Percentiles rank a stretch among this genome's conserved stretches.
Evolutionary conservation across 2,888 invertebrate species (phyloP).

Genomic region (Scaptomyza tumidula): DNA sequence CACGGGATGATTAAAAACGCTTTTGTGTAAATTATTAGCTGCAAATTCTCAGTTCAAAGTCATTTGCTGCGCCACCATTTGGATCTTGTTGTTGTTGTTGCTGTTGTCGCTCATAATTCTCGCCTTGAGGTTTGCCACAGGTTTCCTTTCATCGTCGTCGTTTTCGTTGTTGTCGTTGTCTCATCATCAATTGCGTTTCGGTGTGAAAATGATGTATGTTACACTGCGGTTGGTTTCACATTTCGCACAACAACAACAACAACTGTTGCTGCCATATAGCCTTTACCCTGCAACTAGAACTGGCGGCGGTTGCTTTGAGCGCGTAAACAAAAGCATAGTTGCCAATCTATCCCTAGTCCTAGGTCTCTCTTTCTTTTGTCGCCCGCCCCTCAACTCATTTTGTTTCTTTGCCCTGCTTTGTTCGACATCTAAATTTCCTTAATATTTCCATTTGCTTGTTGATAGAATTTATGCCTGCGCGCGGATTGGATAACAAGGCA

Average conservation of each 20-base stretch:
- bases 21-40: constrained; percentile 81
- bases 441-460: constrained; percentile 76
- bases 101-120: constrained; percentile 74
- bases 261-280: background rate
- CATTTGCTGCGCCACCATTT: constrained; percentile 58
- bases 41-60: constrained; percentile 75
- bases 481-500: constrained; percentile 47
- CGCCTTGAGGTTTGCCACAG: constrained; percentile 79
- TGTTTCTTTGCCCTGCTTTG: constrained; percentile 5
- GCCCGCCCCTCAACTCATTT: background rate
- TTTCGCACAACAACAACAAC: constrained; percentile 21
- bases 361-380: background rate
- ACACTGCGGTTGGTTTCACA: constrained; percentile 78
- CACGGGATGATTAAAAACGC: constrained; percentile 78
- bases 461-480: constrained; percentile 70
- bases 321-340: constrained; percentile 48
- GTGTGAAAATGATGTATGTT: constrained; percentile 80
- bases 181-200: constrained; percentile 70
- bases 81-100: constrained; percentile 32
- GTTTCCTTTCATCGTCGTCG: constrained; percentile 55
- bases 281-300: constrained; percentile 27
- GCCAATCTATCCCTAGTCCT: background rate
- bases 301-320: constrained; percentile 71
- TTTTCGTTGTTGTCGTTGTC: constrained; percentile 40
- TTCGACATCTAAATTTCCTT: constrained; percentile 71